Evolutionary conservation across 2,888 invertebrate species (phyloP).

Genomic region (Ectemnius lituratus): DNA sequence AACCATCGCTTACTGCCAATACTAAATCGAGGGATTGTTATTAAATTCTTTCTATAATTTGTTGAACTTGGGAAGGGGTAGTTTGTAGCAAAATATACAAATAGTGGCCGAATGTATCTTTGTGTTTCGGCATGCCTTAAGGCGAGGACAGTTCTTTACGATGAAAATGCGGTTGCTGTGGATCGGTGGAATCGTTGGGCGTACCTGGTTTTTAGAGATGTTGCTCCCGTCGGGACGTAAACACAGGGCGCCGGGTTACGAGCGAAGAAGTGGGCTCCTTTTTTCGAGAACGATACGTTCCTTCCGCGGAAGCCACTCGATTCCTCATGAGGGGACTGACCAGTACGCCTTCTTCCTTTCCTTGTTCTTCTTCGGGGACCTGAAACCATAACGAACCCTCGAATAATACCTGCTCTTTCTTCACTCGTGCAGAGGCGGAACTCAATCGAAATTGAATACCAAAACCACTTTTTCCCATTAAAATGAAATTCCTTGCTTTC

Average conservation of each 20-base stretch:
- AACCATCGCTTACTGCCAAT: too few species aligned
- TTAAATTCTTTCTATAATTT: too few species aligned
- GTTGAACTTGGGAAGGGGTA: too few species aligned
- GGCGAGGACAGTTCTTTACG: conserved; percentile 46
- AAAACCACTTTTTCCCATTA: too few species aligned
- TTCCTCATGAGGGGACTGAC: conserved; percentile 47
- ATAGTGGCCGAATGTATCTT: conserved; percentile 40
- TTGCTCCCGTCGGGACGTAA: conserved; percentile 70
- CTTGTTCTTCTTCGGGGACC: background rate
- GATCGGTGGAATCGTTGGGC: conserved; percentile 63
- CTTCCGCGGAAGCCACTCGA: conserved; percentile 58
- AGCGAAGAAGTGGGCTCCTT: conserved; percentile 51
- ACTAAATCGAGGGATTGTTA: too few species aligned
- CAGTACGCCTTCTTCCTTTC: background rate
- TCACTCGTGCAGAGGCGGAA: background rate
- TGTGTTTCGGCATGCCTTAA: conserved; percentile 17
- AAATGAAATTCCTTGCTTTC: too few species aligned
- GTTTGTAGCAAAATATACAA: background rate
- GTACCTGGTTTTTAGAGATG: conserved; percentile 67
- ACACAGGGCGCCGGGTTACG: conserved; percentile 67
- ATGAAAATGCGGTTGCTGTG: conserved; percentile 58
- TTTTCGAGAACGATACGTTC: conserved; percentile 60
- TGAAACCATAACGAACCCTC: background rate
- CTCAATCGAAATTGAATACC: background rate
- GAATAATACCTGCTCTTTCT: background rate